Evolutionary conservation across 2,888 invertebrate genomes (phyloP).

Genomic region (Volucella bombylans): DNA sequence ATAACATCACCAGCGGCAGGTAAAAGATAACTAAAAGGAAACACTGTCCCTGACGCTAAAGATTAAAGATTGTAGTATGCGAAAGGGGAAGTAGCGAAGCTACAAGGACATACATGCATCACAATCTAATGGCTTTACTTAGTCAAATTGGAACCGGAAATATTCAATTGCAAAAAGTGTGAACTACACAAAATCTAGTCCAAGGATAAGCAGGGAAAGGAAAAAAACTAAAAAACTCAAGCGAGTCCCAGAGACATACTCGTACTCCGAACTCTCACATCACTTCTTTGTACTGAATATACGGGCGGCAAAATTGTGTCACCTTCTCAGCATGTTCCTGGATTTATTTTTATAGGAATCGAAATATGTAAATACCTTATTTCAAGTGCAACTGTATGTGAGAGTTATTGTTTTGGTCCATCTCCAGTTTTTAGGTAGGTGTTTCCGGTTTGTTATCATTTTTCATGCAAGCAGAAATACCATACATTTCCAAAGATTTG

Average conservation of each 20-base stretch:
- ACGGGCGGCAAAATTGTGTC: not conserved
- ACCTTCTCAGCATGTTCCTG: not conserved
- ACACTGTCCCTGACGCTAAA: constrained; percentile 16
- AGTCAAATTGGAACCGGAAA: constrained; percentile 70
- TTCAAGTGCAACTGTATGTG: constrained; percentile 40
- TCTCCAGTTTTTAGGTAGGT: constrained; percentile 17
- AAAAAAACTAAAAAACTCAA: not conserved
- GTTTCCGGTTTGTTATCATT: not conserved
- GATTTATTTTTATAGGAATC: constrained; percentile 16
- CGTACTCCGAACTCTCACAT: too few relatives aligned
- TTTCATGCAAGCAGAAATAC: too few relatives aligned
- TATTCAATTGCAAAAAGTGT: constrained; percentile 44
- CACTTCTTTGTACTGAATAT: too few relatives aligned
- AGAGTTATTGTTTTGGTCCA: constrained; percentile 44
- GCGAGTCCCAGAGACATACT: not conserved
- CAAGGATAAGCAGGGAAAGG: constrained; percentile 9
- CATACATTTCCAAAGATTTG: too few relatives aligned
- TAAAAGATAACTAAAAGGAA: constrained; percentile 16
- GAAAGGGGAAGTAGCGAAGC: not conserved
- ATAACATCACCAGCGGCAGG: not conserved
- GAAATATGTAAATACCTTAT: constrained; percentile 42
- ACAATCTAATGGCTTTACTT: constrained; percentile 69
- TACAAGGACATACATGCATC: constrained; percentile 34
- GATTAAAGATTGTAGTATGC: constrained; percentile 16
- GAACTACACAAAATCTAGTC: not conserved